A percentile compares a stretch with the other conserved stretches of the same genome.
Conservation (phyloP, 2,113 vertebrate species). For the Serilophus lunatus region DNA sequence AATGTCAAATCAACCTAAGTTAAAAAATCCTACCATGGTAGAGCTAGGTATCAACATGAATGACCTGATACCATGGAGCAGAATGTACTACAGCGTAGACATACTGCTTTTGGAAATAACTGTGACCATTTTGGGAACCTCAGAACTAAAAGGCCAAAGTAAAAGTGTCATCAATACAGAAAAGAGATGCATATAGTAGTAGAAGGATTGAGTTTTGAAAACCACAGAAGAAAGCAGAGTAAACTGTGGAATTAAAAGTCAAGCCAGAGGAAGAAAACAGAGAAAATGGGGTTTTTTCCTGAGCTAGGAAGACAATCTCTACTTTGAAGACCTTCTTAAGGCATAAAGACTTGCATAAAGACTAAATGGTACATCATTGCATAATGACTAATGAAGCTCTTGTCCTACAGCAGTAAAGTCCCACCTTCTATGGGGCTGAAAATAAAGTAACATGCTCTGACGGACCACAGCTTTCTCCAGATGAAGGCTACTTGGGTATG, state of each 20-base stretch:
- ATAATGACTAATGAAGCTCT: background rate
- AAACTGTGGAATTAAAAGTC: background rate
- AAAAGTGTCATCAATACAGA: background rate
- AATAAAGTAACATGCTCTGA: background rate
- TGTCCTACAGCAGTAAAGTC: background rate
- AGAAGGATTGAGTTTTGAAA: background rate
- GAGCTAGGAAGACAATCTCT: accelerated
- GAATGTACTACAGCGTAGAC: background rate
- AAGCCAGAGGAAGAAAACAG: background rate
- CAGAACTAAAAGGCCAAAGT: background rate
- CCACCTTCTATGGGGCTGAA: background rate
- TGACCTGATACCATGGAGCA: background rate
- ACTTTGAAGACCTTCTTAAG: background rate
- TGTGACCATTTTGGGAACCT: background rate
- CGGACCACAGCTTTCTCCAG: background rate
- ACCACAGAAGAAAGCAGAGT: background rate
- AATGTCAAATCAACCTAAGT: background rate
- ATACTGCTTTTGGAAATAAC: background rate
- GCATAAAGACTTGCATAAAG: background rate
- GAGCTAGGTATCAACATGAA: background rate
- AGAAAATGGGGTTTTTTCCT: background rate
- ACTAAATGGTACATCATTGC: background rate
- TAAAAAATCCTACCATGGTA: background rate
- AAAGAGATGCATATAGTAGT: background rate
- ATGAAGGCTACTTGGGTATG: background rate